A percentile compares a stretch with the other conserved stretches of the same genome.
phyloP scores from a whole-genome alignment of 2,113 vertebrate genomes.

The Amphilophus citrinellus region DNA sequence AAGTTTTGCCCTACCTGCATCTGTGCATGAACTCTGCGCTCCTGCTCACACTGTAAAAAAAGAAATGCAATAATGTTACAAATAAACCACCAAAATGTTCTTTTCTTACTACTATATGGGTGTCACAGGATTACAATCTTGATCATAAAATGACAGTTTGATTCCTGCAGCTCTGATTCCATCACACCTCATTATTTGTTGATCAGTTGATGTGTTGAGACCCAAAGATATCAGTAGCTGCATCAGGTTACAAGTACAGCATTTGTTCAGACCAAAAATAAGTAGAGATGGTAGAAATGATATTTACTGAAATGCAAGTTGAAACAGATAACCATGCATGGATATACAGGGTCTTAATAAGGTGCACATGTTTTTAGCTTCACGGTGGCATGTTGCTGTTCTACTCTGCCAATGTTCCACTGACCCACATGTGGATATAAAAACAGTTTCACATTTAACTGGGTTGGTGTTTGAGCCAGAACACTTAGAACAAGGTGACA shows the following conservation, averaged over 20 bases:
- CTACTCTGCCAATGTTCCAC: constrained; percentile 26
- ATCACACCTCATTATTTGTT: background rate
- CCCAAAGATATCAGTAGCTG: background rate
- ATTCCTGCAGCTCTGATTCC: background rate
- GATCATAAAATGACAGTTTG: background rate
- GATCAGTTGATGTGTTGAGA: background rate
- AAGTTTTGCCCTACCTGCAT: constrained; percentile 39
- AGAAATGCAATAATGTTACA: background rate
- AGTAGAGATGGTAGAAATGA: background rate
- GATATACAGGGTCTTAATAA: background rate
- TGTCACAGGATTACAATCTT: background rate
- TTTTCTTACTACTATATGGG: background rate
- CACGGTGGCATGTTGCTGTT: background rate
- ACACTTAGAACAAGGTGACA: background rate
- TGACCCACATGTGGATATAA: constrained; percentile 42
- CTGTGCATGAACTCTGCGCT: background rate
- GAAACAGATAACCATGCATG: background rate
- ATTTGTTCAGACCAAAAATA: background rate
- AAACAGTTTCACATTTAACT: constrained; percentile 15
- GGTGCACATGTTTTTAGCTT: background rate
- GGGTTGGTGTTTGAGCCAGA: constrained; percentile 24
- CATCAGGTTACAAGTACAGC: background rate
- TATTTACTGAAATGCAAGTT: background rate
- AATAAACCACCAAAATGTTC: background rate
- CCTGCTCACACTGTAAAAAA: background rate